Evolutionary conservation across 2,113 vertebrate genomes (phyloP).

Genomic region (Sceloporus tristichus): DNA sequence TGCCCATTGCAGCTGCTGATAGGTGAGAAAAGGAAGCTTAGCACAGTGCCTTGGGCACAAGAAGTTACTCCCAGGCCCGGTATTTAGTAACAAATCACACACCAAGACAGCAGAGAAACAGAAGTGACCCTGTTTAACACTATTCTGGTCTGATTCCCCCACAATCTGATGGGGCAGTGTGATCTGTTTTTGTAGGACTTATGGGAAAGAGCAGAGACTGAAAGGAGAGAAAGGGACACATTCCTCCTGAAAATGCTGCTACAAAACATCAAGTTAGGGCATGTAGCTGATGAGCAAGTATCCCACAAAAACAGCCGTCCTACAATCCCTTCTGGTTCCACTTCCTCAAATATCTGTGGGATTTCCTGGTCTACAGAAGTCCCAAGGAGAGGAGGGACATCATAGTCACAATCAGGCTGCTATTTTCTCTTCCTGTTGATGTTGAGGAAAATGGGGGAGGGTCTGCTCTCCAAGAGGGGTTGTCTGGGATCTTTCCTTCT

Average conservation of each 20-base stretch:
- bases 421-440: slow-evolving; percentile 54
- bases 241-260: slow-evolving; percentile 59
- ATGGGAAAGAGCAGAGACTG: slow-evolving; percentile 20
- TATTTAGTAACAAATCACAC: slow-evolving; percentile 7
- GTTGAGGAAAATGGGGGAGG: slow-evolving; percentile 61
- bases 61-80: not conserved
- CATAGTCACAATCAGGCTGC: slow-evolving; percentile 50
- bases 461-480: slow-evolving; percentile 74
- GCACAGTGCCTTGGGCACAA: slow-evolving; percentile 16
- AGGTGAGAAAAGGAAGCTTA: not conserved
- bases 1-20: slow-evolving; percentile 22
- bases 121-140: slow-evolving; percentile 14
- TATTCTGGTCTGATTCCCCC: slow-evolving; percentile 50
- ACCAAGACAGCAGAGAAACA: slow-evolving; percentile 23
- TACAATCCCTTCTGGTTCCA: slow-evolving; percentile 41
- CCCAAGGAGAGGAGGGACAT: slow-evolving; percentile 66
- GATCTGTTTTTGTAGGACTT: slow-evolving; percentile 62
- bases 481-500: slow-evolving; percentile 76
- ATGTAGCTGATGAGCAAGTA: slow-evolving; percentile 47
- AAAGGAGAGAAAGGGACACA: slow-evolving; percentile 34
- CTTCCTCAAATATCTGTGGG: slow-evolving; percentile 66
- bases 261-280: slow-evolving; percentile 36
- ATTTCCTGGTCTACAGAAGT: slow-evolving; percentile 66
- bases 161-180: slow-evolving; percentile 63
- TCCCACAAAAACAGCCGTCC: slow-evolving; percentile 29